Percentiles rank a stretch among this genome's conserved stretches.
Conservation (phyloP, 2,797 vertebrate genomes). For the Acanthurus tractus region DNA sequence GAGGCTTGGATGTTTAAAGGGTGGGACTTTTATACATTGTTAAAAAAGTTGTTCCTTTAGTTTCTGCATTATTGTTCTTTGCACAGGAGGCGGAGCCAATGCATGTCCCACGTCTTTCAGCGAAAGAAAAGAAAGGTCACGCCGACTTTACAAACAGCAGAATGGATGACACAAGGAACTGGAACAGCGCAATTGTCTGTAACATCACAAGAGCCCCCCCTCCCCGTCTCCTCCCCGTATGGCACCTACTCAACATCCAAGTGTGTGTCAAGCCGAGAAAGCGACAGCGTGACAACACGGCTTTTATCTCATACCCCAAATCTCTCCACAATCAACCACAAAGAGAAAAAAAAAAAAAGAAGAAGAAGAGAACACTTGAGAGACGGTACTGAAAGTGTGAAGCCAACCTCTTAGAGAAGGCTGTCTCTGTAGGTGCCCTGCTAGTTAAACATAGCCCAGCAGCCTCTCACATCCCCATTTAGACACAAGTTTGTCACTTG, state of each 20-base stretch:
- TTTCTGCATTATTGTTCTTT: conserved; percentile 21
- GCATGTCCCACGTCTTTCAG: conserved; percentile 38
- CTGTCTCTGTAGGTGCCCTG: conserved; percentile 73
- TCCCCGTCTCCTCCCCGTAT: conserved; percentile 16
- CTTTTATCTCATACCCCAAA: conserved; percentile 75
- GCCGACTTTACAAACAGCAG: conserved; percentile 70
- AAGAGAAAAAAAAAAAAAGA: conserved; percentile 17
- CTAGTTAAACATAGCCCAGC: conserved; percentile 84
- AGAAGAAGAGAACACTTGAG: conserved; percentile 56
- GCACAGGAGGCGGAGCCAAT: conserved; percentile 35
- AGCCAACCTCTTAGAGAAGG: conserved; percentile 58
- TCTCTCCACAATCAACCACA: conserved; percentile 66
- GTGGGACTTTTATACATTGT: conserved; percentile 24
- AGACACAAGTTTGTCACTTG: conserved; percentile 77
- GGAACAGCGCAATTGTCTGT: conserved; percentile 71
- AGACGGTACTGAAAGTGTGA: conserved; percentile 61
- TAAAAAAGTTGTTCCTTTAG: conserved; percentile 24
- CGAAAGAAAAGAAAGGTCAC: conserved; percentile 57
- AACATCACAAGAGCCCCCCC: conserved; percentile 71
- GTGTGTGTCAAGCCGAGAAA: conserved; percentile 73
- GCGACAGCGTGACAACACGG: conserved; percentile 74
- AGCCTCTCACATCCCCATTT: conserved; percentile 82
- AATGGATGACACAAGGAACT: conserved; percentile 65
- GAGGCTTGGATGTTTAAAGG: conserved; percentile 12
- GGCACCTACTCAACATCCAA: conserved; percentile 76